Base-by-base conservation (phyloP, 1,140 invertebrate species). In the Polypedilum pembai region DNA sequence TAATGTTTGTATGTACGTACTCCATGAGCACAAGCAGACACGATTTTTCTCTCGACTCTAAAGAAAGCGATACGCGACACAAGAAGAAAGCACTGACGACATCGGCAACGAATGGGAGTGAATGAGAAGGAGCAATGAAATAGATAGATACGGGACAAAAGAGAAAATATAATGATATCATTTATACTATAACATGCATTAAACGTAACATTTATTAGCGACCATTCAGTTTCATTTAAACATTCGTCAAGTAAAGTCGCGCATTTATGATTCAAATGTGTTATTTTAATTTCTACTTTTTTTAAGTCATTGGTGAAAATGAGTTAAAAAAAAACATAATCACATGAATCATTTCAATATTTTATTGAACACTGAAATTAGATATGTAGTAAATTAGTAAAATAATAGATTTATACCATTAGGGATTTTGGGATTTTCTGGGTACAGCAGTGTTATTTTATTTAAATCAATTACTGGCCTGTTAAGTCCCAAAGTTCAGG, bases 181-280 rank as follows among this genome's bases (percentile, higher is more conserved):
- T 69, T 69, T 69, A 69, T 69, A 69, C 8, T 18, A 69, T 69
- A 69, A 18, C 65, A 7, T 69, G 17, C 10, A 56, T 56, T 69
- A 69, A 69, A 69, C 20, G 65, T 18, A 20, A 69, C 65, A 69
- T 69, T 69, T 69, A 69, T 69, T 69, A 69, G 20, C 65, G 24
- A 33, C 1, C 65, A 69, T n/a, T 56, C 65, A 69, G 65, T 69
- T 18, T 18, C 8, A 18, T 18, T 69, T 69, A 7, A 20, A 18
- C 65, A 69, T 21, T 69, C 65, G 65, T 69, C 18, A 69, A 69
- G 65, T 69, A 18, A 69, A 69, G 65, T 69, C 65, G 65, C 15
- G 15, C 45, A n/a, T n/a, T n/a, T n/a, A n/a, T n/a, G n/a, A n/a
- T n/a, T n/a, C n/a, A n/a, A n/a, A n/a, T n/a, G n/a, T n/a, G n/a